Evolutionary conservation across 2,113 vertebrate genomes (phyloP).

Genomic region (Entomyzon cyanotis): DNA sequence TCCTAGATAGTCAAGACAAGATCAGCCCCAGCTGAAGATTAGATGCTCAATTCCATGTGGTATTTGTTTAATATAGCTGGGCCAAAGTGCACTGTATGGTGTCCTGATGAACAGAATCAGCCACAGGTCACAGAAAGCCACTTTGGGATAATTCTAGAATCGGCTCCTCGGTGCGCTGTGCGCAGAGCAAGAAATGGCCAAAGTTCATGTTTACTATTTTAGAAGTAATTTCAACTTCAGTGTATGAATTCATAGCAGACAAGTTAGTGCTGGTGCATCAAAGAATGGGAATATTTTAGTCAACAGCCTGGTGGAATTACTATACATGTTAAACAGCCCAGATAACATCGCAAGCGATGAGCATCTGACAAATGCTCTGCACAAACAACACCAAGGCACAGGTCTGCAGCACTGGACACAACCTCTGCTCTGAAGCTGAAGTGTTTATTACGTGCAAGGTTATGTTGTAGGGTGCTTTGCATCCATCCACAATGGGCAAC

Average conservation of each 20-base stretch:
- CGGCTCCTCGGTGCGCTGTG: too few relatives aligned
- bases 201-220: conserved; percentile 50
- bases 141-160: neutral
- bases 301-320: conserved; percentile 20
- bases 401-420: neutral
- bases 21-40: neutral
- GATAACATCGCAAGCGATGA: neutral
- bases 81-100: neutral
- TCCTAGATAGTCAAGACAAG: neutral
- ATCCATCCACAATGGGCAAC: neutral
- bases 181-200: neutral
- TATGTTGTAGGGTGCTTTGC: neutral
- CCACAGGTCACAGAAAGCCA: neutral
- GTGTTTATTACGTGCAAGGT: neutral
- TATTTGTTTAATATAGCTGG: neutral
- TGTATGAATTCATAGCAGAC: conserved; percentile 19
- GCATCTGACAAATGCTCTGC: neutral
- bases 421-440: neutral
- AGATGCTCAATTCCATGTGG: neutral
- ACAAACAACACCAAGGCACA: neutral
- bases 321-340: neutral
- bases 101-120: neutral
- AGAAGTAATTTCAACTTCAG: conserved; percentile 8
- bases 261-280: conserved; percentile 65
- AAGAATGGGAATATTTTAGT: conserved; percentile 50